Evolutionary conservation across 1,140 invertebrate genomes (phyloP).

Genomic region (Drosophila pseudoobscura): DNA sequence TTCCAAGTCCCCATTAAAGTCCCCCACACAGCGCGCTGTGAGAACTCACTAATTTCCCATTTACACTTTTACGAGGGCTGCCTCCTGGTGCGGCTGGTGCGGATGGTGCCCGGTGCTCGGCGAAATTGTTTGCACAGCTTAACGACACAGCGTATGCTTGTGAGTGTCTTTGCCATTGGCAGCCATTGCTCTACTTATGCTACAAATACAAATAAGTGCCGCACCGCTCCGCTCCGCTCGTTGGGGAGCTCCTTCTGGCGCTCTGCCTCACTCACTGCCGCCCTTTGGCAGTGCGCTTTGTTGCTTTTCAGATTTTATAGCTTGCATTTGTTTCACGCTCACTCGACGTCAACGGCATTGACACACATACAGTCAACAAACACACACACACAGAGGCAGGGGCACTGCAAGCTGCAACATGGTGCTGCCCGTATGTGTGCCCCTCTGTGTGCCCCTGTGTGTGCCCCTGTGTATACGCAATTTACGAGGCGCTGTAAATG

Average conservation of each 20-base stretch:
- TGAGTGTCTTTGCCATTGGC: slow-evolving; percentile 46
- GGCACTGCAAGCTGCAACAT: not conserved
- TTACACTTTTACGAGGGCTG: slow-evolving; percentile 29
- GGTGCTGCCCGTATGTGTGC: not conserved
- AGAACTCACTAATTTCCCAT: slow-evolving; percentile 36
- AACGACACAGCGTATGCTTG: slow-evolving; percentile 30
- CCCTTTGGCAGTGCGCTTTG: slow-evolving; percentile 63
- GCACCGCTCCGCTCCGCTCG: not conserved
- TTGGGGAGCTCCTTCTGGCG: not conserved
- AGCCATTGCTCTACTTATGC: slow-evolving; percentile 56
- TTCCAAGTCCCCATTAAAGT: slow-evolving; percentile 9
- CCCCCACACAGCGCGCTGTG: not conserved
- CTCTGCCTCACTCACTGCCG: too few species aligned
- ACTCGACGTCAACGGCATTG: slow-evolving; percentile 76
- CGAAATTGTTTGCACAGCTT: slow-evolving; percentile 70
- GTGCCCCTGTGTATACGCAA: slow-evolving; percentile 44
- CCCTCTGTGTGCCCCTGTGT: not conserved
- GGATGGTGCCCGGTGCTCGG: slow-evolving; percentile 10
- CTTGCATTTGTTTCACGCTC: slow-evolving; percentile 79
- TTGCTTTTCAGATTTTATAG: slow-evolving; percentile 77
- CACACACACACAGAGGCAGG: slow-evolving; percentile 5
- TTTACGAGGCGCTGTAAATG: slow-evolving; percentile 77
- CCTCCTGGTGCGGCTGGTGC: not conserved
- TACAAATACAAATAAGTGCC: slow-evolving; percentile 57
- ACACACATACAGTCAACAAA: slow-evolving; percentile 69